Conservation (phyloP, 2,113 vertebrate genomes). For the Nyctereutes procyonoides region DNA sequence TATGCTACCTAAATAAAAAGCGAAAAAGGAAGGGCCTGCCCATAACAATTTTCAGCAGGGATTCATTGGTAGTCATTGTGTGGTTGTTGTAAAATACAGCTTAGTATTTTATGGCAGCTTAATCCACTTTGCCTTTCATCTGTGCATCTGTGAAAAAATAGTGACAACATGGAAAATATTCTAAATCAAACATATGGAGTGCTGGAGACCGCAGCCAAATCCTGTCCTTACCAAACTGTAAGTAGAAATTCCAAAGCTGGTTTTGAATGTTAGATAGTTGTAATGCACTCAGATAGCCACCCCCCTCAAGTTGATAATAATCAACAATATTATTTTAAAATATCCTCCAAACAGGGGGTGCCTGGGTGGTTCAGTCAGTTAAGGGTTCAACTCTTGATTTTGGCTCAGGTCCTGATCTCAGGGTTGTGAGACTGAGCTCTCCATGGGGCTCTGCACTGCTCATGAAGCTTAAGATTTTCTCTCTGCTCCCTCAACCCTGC, state of each 20-base stretch:
- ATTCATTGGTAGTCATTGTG: constrained; percentile 60
- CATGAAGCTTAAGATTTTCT: background rate
- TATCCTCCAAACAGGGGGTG: constrained; percentile 18
- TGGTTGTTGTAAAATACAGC: constrained; percentile 73
- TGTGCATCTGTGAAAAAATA: constrained; percentile 82
- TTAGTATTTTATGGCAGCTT: constrained; percentile 79
- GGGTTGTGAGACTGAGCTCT: background rate
- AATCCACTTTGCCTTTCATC: constrained; percentile 74
- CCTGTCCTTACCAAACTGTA: constrained; percentile 80
- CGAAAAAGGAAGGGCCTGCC: background rate
- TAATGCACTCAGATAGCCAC: constrained; percentile 54
- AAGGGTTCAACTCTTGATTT: background rate
- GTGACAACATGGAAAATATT: constrained; percentile 81
- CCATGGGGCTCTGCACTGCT: background rate
- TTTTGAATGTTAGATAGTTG: constrained; percentile 67
- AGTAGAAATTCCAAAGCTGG: constrained; percentile 75
- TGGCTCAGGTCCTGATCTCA: background rate
- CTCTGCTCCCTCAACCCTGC: background rate
- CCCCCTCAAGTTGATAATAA: background rate
- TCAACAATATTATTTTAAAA: constrained; percentile 42
- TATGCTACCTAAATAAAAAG: background rate
- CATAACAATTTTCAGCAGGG: constrained; percentile 21
- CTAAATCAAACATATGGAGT: constrained; percentile 80
- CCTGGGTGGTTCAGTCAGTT: background rate
- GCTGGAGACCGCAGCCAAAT: constrained; percentile 79